phyloP scores from a whole-genome alignment of 1,140 invertebrate genomes.

The Lasioglossum albipes region DNA sequence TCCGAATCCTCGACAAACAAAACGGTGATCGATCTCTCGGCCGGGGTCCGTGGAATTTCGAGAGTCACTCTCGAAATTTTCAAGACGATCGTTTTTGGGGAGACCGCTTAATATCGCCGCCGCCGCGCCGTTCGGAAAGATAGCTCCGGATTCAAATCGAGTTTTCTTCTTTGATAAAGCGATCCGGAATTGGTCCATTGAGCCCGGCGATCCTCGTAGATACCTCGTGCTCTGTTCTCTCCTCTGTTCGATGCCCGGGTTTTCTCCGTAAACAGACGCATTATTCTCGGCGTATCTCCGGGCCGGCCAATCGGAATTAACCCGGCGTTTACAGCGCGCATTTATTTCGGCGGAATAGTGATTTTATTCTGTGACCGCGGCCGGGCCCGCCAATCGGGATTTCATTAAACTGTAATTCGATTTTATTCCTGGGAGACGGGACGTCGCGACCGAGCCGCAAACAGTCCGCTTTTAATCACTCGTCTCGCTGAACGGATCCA shows the following conservation, averaged over 20 bases:
- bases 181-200: not conserved
- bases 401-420: not conserved
- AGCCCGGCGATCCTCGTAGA: not conserved
- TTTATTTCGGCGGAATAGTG: not conserved
- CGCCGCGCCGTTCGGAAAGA: not conserved
- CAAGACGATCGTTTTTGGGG: too few relatives aligned
- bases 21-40: too few relatives aligned
- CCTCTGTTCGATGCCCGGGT: too few relatives aligned
- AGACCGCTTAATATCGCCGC: not conserved
- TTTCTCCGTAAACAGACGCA: constrained; percentile 67
- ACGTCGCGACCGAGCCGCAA: not conserved
- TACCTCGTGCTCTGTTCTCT: not conserved
- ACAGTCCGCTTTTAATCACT: not conserved
- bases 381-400: not conserved
- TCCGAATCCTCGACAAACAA: too few relatives aligned
- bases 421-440: not conserved
- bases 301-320: constrained; percentile 25
- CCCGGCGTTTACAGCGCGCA: not conserved
- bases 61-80: too few relatives aligned
- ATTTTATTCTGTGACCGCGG: not conserved
- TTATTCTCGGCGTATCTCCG: constrained; percentile 61
- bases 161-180: constrained; percentile 3
- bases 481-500: too few relatives aligned
- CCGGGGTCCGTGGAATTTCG: too few relatives aligned
- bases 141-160: not conserved